Evolutionary conservation across 2,888 invertebrate species (phyloP).

Genomic region (Lithodes maja): DNA sequence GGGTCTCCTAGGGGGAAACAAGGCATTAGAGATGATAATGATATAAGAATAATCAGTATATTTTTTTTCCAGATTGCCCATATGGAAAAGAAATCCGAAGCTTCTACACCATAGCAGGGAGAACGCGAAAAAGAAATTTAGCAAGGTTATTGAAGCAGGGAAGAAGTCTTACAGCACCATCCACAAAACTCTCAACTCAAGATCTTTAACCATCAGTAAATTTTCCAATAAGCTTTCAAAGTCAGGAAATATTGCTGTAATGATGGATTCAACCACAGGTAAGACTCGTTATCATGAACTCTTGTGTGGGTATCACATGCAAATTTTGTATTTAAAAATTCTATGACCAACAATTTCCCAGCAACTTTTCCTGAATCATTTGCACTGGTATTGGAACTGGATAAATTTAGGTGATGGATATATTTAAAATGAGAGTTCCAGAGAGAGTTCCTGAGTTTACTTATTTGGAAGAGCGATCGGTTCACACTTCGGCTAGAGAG

Average conservation of each 20-base stretch:
- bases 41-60: not conserved
- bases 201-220: not conserved
- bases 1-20: not conserved
- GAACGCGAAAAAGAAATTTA: not conserved
- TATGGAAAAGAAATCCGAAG: conserved; percentile 28
- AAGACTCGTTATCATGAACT: no score
- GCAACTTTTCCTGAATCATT: no score
- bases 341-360: no score
- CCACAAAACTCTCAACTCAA: not conserved
- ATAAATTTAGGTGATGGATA: no score
- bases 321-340: no score
- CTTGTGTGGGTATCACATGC: no score
- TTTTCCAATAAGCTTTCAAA: not conserved
- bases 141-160: conserved; percentile 1
- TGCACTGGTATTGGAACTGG: no score
- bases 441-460: no score
- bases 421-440: no score
- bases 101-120: not conserved
- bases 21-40: not conserved
- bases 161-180: not conserved
- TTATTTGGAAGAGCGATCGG: no score
- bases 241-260: not conserved
- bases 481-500: no score
- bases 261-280: not conserved
- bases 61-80: conserved; percentile 31